A percentile compares a stretch with the other conserved stretches of the same genome.
Conservation (phyloP, 2,888 invertebrate species). For the Dichetophora obliterata region DNA sequence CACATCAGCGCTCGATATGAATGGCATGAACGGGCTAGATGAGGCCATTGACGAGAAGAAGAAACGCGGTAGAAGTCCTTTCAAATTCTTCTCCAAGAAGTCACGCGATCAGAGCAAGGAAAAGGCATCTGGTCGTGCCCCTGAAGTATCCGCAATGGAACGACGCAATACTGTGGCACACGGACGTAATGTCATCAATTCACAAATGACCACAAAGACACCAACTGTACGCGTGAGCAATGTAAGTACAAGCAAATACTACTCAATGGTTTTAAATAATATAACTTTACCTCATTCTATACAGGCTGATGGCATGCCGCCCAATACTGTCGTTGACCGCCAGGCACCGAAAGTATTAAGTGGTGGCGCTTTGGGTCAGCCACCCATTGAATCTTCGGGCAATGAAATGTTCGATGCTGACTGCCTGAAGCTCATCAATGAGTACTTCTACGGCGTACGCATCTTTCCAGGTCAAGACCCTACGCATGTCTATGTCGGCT, state of each 20-base stretch:
- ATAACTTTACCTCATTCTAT: neutral
- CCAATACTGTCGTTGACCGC: slow-evolving; percentile 72
- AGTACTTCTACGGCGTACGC: slow-evolving; percentile 91
- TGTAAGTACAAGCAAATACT: slow-evolving; percentile 53
- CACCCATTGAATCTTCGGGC: slow-evolving; percentile 83
- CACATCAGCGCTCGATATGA: slow-evolving; percentile 79
- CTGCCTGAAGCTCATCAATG: slow-evolving; percentile 92
- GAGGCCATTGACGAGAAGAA: slow-evolving; percentile 78
- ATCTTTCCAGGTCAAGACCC: slow-evolving; percentile 70
- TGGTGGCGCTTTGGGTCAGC: slow-evolving; percentile 73
- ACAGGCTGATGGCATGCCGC: slow-evolving; percentile 61
- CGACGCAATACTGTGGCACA: slow-evolving; percentile 70
- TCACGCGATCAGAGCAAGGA: slow-evolving; percentile 78
- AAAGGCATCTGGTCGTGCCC: slow-evolving; percentile 67
- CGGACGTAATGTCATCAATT: slow-evolving; percentile 70
- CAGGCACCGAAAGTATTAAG: slow-evolving; percentile 78
- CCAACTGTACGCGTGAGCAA: slow-evolving; percentile 70
- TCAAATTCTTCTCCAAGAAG: slow-evolving; percentile 91
- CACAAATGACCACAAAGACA: slow-evolving; percentile 69
- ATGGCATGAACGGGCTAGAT: slow-evolving; percentile 70
- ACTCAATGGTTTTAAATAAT: neutral
- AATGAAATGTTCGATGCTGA: slow-evolving; percentile 90
- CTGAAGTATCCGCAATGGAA: slow-evolving; percentile 65
- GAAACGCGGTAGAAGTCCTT: slow-evolving; percentile 90
- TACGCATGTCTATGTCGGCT: slow-evolving; percentile 90